These are phyloP conservation scores for Hofmannophila pseudospretella DNA, from an alignment of 2,888 invertebrate species.

Conservation along the genomic window DNA sequence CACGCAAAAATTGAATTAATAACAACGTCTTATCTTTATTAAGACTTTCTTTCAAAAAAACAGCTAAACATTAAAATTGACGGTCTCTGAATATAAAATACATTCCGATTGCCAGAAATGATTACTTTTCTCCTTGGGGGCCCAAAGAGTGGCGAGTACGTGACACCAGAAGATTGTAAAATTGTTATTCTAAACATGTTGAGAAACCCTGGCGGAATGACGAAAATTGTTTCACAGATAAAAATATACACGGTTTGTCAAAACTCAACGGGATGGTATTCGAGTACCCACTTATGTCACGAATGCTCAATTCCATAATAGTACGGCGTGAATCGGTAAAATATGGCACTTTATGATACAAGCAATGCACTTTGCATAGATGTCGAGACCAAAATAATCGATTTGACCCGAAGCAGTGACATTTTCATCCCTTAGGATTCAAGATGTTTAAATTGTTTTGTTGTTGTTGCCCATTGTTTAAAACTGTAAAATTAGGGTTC, in stretches of 20 bases:
- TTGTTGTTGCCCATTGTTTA: too few species aligned
- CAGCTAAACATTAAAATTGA: slow-evolving; percentile 57
- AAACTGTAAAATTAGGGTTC: too few species aligned
- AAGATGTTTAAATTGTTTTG: too few species aligned
- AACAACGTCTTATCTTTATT: slow-evolving; percentile 27
- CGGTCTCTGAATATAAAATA: slow-evolving; percentile 60
- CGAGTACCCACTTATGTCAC: neutral
- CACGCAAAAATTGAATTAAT: slow-evolving; percentile 16
- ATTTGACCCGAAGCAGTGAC: too few species aligned
- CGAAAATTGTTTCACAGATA: slow-evolving; percentile 65
- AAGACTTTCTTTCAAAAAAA: slow-evolving; percentile 32
- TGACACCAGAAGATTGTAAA: slow-evolving; percentile 69
- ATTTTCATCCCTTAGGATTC: too few species aligned
- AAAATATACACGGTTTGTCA: slow-evolving; percentile 53
- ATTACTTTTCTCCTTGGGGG: slow-evolving; percentile 64
- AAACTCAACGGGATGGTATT: slow-evolving; percentile 22
- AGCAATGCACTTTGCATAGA: too few species aligned
- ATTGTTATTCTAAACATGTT: slow-evolving; percentile 71
- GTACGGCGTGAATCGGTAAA: too few species aligned
- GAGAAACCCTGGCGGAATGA: slow-evolving; percentile 61
- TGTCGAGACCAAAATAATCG: too few species aligned
- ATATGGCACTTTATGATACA: too few species aligned
- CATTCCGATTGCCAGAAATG: slow-evolving; percentile 65
- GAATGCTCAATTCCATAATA: too few species aligned
- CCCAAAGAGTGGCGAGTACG: slow-evolving; percentile 61